These are phyloP conservation scores for Drosophila neonasuta DNA, from an alignment of 2,888 invertebrate species.

Conservation along the genomic window DNA sequence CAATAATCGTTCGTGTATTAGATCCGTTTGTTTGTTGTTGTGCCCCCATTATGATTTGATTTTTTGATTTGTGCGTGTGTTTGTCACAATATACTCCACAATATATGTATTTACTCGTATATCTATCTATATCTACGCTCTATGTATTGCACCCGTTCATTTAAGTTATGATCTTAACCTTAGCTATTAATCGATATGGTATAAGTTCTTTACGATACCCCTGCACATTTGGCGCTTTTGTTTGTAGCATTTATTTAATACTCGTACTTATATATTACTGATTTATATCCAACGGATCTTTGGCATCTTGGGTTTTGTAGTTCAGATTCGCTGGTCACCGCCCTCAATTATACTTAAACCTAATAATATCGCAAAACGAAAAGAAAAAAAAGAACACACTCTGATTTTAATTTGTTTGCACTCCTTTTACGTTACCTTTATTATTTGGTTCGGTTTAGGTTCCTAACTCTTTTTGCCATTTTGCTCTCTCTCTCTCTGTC, in stretches of 20 bases:
- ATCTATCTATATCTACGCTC: conserved; percentile 30
- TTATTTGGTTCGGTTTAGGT: conserved; percentile 60
- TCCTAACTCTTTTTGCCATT: conserved; percentile 63
- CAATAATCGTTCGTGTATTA: conserved; percentile 13
- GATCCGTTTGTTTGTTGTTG: conserved; percentile 53
- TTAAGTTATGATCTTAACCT: conserved; percentile 55
- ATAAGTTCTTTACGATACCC: conserved; percentile 50
- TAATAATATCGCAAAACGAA: conserved; percentile 7
- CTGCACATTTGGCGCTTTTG: conserved; percentile 58
- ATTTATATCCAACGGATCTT: conserved; percentile 41
- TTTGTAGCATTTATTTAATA: conserved; percentile 51
- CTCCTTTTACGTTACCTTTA: conserved; percentile 40
- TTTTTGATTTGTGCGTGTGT: conserved; percentile 24
- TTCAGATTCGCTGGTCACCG: conserved; percentile 53
- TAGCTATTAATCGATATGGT: conserved; percentile 42
- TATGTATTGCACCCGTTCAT: conserved; percentile 44
- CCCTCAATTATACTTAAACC: conserved; percentile 38
- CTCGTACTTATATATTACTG: conserved; percentile 16
- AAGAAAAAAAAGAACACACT: conserved; percentile 30
- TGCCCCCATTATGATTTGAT: conserved; percentile 26
- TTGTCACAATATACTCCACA: conserved; percentile 12
- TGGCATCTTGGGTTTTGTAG: conserved; percentile 70
- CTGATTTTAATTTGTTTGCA: conserved; percentile 56
- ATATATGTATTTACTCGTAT: conserved; percentile 6
- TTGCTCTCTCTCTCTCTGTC: conserved; percentile 52